These are phyloP conservation scores for Engraulis encrasicolus DNA, from an alignment of 2,113 vertebrate genomes.

Conservation along the genomic window DNA sequence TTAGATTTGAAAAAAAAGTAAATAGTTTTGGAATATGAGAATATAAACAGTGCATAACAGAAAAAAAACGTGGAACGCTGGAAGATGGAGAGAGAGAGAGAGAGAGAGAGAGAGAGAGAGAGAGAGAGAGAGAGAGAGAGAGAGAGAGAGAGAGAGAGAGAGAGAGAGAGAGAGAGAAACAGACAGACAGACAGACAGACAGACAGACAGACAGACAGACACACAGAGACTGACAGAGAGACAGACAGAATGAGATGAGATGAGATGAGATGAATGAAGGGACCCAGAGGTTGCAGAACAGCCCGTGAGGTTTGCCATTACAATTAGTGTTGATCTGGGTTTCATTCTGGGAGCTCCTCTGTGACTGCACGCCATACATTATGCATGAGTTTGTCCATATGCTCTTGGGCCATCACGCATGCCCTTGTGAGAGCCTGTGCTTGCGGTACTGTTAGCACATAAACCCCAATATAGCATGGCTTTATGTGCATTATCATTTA, in stretches of 20 bases:
- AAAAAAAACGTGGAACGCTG: too few species aligned
- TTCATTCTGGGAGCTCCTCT: constrained; percentile 79
- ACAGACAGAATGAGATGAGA: too few species aligned
- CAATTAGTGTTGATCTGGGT: constrained; percentile 87
- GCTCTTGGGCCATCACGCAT: constrained; percentile 90
- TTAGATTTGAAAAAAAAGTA: neutral
- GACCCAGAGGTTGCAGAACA: constrained; percentile 42
- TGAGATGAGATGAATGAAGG: neutral
- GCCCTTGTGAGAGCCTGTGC: constrained; percentile 76
- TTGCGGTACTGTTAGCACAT: constrained; percentile 64
- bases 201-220: too few species aligned
- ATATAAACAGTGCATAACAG: neutral
- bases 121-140: neutral
- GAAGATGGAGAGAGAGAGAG: neutral
- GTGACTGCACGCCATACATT: constrained; percentile 91
- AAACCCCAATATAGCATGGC: constrained; percentile 50
- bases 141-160: too few species aligned
- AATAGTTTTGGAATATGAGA: neutral
- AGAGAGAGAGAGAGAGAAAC: too few species aligned
- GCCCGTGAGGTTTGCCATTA: constrained; percentile 82
- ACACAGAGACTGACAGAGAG: too few species aligned
- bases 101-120: too few species aligned
- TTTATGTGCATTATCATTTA: constrained; percentile 19
- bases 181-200: too few species aligned
- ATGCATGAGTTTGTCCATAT: constrained; percentile 91